phyloP scores from a whole-genome alignment of 2,113 vertebrate species.

The Chloroceryle aenea region DNA sequence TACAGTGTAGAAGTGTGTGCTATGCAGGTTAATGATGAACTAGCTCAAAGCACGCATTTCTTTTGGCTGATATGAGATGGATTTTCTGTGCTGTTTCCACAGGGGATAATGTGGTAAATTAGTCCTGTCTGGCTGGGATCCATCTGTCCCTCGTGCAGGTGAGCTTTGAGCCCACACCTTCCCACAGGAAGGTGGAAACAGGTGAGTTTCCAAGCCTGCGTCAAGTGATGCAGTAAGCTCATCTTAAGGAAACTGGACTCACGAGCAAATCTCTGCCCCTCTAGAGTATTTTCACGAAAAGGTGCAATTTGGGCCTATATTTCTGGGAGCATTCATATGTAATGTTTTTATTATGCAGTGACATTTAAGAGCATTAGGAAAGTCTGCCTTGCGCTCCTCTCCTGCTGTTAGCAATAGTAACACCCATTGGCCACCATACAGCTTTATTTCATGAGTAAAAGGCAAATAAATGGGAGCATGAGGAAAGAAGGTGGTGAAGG shows the following conservation, averaged over 20 bases:
- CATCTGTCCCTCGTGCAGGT: background rate
- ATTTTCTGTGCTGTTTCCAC: background rate
- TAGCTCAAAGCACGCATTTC: background rate
- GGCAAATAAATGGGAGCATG: background rate
- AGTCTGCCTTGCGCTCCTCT: background rate
- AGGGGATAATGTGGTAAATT: background rate
- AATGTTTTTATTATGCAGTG: background rate
- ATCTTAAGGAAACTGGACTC: background rate
- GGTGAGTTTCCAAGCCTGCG: background rate
- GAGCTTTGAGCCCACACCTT: background rate
- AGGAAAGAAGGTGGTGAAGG: background rate
- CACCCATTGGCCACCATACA: fast-evolving
- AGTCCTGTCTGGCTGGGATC: background rate
- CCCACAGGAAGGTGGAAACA: background rate
- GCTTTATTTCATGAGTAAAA: background rate
- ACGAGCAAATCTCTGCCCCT: background rate
- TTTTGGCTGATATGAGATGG: background rate
- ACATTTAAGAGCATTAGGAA: background rate
- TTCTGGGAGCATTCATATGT: background rate
- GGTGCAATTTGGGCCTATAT: background rate
- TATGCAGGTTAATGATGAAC: background rate
- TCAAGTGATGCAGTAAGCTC: background rate
- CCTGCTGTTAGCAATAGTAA: background rate
- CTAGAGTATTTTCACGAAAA: background rate
- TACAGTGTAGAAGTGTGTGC: background rate